phyloP scores from a whole-genome alignment of 2,113 vertebrate species.

The Equus quagga region DNA sequence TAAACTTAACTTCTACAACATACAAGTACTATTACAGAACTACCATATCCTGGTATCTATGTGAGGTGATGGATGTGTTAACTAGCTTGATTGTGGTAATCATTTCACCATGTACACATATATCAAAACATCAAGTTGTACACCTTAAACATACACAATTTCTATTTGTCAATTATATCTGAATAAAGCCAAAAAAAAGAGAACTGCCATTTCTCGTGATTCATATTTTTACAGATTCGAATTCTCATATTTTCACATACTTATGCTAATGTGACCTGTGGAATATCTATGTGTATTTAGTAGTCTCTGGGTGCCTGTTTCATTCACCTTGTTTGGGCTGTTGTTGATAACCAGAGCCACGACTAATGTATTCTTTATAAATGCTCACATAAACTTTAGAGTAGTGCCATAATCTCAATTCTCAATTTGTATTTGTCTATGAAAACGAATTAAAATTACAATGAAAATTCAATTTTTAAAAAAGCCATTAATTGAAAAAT shows the following conservation, averaged over 20 bases:
- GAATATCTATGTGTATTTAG: accelerated
- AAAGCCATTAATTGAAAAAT: conserved; percentile 23
- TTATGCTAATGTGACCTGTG: neutral
- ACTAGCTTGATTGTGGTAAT: neutral
- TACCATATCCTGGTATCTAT: neutral
- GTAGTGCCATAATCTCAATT: neutral
- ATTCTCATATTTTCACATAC: neutral
- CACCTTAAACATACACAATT: neutral
- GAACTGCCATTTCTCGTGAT: neutral
- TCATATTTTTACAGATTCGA: neutral
- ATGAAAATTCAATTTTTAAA: neutral
- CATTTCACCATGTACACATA: neutral
- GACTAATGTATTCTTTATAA: neutral
- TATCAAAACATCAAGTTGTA: neutral
- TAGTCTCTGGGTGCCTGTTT: neutral
- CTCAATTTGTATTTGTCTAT: neutral
- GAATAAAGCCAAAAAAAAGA: neutral
- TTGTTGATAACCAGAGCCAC: neutral
- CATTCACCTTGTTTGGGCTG: neutral
- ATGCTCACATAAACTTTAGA: neutral
- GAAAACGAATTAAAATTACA: neutral
- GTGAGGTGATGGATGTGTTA: neutral
- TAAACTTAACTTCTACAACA: conserved; percentile 10
- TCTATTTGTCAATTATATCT: neutral
- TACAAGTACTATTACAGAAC: neutral